Base-by-base conservation (phyloP, 2,888 invertebrate genomes). In the Hirtodrosophila confusa region DNA sequence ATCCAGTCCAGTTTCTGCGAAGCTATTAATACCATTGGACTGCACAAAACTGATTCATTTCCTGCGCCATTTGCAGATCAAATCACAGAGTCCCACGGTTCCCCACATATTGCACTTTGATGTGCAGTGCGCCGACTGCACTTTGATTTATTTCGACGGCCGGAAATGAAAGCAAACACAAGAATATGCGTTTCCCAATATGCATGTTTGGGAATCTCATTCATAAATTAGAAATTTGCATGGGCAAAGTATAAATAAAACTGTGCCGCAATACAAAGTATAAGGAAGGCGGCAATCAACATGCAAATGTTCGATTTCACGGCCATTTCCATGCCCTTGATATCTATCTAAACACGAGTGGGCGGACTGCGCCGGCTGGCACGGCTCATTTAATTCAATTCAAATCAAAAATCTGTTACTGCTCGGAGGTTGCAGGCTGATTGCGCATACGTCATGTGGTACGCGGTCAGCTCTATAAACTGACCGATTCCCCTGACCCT, bases 161-260 rank as follows among this genome's bases (percentile, higher is more conserved):
- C 78, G 85, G 85, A 80, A 84, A 54, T 70, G 63, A 51, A 54
- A 73, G 65, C 53, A 67, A 61, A 70, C 47, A 68, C 44, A 56
- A 40, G 27, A 55, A 44, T 45, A 44, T 55, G 41, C 39, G 61
- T 55, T 53, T 63, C 55, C 54, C 58, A 60, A 40, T 37, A 27
- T 36, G 36, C 23, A 23, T 57, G 35, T 8, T 23, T 47, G 12
- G 39, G 36, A 56, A 60, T 72, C 76, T 75, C 69, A 75, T 68
- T 75, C 72, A 87, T 69, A 69, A 69, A 75, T 69, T 61, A n/a
- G 57, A 54, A 49, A 54, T 51, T 40, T 39, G 2, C 35, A 55
- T 29, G 29, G 23, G n/a, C 48, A 12, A 35, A 33, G 37, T 17
- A 40, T 23, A 50, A 45, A 55, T 37, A 55, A 41, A 37, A 39